Conservation (phyloP, 64 coral and sea anemone species). For the Montipora sp. region DNA sequence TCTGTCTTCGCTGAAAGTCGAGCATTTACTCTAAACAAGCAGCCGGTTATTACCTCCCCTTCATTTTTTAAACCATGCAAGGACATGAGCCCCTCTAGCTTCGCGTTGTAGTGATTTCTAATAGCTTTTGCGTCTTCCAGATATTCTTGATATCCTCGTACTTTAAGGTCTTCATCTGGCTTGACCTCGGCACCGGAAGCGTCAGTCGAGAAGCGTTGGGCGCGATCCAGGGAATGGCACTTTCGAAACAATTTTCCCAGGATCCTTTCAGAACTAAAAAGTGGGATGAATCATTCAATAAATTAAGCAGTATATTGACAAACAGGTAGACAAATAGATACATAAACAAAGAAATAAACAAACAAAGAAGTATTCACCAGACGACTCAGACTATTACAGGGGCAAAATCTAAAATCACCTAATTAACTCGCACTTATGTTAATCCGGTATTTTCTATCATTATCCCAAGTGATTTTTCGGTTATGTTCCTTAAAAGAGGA, state of each 20-base stretch:
- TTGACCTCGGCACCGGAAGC: not conserved
- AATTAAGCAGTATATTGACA: not conserved
- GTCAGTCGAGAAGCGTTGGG: slow-evolving; percentile 61
- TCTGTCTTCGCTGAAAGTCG: slow-evolving; percentile 83
- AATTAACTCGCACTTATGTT: too few species aligned
- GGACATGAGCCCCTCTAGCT: slow-evolving; percentile 79
- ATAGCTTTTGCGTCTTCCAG: slow-evolving; percentile 51
- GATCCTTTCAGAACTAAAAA: slow-evolving; percentile 72
- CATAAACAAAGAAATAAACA: too few species aligned
- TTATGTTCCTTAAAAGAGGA: too few species aligned
- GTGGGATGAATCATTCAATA: not conserved
- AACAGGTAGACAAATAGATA: not conserved
- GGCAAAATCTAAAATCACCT: too few species aligned
- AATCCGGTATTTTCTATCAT: too few species aligned
- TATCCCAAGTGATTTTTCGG: too few species aligned
- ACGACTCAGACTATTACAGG: too few species aligned
- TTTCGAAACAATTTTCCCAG: slow-evolving; percentile 86
- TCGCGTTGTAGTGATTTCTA: slow-evolving; percentile 76
- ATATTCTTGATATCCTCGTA: slow-evolving; percentile 51
- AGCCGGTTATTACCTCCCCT: slow-evolving; percentile 83
- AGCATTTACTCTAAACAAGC: slow-evolving; percentile 69
- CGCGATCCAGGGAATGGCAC: slow-evolving; percentile 71
- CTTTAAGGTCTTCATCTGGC: slow-evolving; percentile 71
- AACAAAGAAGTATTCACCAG: too few species aligned
- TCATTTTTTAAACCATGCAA: slow-evolving; percentile 79